Evolutionary conservation across 2,888 invertebrate genomes (phyloP), one percentile per base, ranked within the genome.

Genomic region (Iphiclides podalirius): DNA sequence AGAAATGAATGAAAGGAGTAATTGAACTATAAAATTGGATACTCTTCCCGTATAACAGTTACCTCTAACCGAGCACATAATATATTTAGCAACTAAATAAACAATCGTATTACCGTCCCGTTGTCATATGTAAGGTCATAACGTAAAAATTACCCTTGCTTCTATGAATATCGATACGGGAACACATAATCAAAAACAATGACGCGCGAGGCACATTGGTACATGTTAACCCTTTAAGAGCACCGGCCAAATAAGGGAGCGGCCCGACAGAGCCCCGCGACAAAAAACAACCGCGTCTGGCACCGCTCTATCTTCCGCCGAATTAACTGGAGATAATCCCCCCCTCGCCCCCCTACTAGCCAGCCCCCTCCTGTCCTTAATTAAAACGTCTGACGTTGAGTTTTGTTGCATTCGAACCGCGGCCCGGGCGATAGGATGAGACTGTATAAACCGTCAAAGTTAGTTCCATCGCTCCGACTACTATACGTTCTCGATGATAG

Each of bases 381-480:
- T 74, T 72, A 74, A 73, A 74, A 69, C 62, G 65, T 70, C 68
- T 67, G 67, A 54, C 54, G 57, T 48, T 37, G 54, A 53, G 57
- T 54, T 54, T 54, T 48, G 44, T 53, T 48, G 52, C 51, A 45
- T 52, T 50, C 52, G 38, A 28, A 49, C 49, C 36, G 16, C 4
- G n/a, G n/a, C n/a, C n/a, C n/a, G 34, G 33, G 12, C 33, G 37
- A 49, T 49, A 43, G 43, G 34, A 43, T 20, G 48, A 42, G 11
- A 0, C 14, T 20, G 1, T 16, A 42, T 49, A 49, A 49, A 36
- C 39, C 39, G 26, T 43, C 44, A 12, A 35, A 39, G 13, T 52
- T 26, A 52, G 34, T 42, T 37, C 16, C 11, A 33, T 17, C 47
- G 41, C 59, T 28, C n/a, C n/a, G n/a, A n/a, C n/a, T n/a, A n/a